phyloP scores from a whole-genome alignment of 1,140 invertebrate species.

The Nephila pilipes region DNA sequence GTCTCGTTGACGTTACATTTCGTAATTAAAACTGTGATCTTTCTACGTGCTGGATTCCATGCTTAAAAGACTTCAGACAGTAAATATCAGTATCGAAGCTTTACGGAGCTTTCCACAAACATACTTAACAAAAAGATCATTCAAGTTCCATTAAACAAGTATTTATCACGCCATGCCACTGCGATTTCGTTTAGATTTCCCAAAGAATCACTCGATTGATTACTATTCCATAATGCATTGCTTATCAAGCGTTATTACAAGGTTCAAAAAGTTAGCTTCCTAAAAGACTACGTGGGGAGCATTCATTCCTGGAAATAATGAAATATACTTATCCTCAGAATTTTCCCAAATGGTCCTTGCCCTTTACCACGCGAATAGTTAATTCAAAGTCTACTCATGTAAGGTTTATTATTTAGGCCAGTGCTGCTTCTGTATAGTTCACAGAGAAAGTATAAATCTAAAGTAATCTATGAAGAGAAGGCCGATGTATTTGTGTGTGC shows the following conservation, averaged over 20 bases:
- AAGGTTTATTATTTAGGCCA: background rate
- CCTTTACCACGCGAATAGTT: background rate
- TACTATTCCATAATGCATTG: constrained; percentile 2
- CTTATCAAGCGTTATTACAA: background rate
- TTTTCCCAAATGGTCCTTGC: background rate
- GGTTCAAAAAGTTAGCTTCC: background rate
- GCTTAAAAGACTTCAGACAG: too few species aligned
- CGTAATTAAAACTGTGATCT: too few species aligned
- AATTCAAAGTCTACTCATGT: background rate
- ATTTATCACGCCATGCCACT: background rate
- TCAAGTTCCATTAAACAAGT: background rate
- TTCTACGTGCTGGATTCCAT: too few species aligned
- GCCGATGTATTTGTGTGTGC: background rate
- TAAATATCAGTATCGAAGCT: background rate
- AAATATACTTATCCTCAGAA: background rate
- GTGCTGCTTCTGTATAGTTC: background rate
- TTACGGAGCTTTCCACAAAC: background rate
- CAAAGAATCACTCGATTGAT: background rate
- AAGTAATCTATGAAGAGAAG: background rate
- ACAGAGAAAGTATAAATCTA: background rate
- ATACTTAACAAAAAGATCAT: background rate
- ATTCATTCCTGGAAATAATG: background rate
- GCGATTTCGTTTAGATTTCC: background rate
- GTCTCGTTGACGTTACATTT: too few species aligned
- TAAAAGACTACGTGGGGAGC: background rate